Percentiles rank a stretch among this genome's conserved stretches.
Conservation (phyloP, 2,797 vertebrate species). For the Arrhamphus sclerolepis region DNA sequence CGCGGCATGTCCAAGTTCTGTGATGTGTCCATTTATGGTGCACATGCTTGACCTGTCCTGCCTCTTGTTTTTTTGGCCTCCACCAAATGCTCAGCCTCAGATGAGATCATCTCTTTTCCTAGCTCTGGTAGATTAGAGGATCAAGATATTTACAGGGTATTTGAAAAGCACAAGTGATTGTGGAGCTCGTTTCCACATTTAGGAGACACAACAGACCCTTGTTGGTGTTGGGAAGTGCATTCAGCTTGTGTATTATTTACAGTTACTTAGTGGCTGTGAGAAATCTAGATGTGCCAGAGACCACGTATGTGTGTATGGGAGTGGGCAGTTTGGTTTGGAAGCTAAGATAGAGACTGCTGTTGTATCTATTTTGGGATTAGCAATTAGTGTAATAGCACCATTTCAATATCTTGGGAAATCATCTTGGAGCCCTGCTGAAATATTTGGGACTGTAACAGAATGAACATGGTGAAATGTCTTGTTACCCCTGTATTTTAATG, state of each 20-base stretch:
- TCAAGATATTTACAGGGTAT: constrained; percentile 65
- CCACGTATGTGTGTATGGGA: neutral
- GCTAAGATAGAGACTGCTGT: constrained; percentile 47
- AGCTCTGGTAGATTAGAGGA: constrained; percentile 69
- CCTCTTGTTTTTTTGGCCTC: constrained; percentile 49
- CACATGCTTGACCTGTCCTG: constrained; percentile 56
- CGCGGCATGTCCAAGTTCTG: constrained; percentile 29
- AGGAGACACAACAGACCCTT: constrained; percentile 65
- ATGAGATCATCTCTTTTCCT: constrained; percentile 82
- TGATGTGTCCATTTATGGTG: constrained; percentile 76
- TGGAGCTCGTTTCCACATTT: constrained; percentile 60
- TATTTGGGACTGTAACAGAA: constrained; percentile 63
- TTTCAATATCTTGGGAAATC: constrained; percentile 81
- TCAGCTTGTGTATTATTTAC: constrained; percentile 56
- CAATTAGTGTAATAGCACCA: constrained; percentile 80
- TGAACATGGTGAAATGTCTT: constrained; percentile 28
- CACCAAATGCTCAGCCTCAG: constrained; percentile 54
- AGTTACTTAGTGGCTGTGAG: constrained; percentile 21
- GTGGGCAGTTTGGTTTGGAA: constrained; percentile 51
- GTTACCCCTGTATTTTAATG: constrained; percentile 39
- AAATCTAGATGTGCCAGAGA: constrained; percentile 16
- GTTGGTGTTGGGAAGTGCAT: constrained; percentile 44
- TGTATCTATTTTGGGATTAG: constrained; percentile 75
- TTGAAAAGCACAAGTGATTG: constrained; percentile 66
- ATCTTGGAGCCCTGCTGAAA: constrained; percentile 67